Evolutionary conservation across 1,140 invertebrate species (phyloP).

Genomic region (Goniozus legneri): DNA sequence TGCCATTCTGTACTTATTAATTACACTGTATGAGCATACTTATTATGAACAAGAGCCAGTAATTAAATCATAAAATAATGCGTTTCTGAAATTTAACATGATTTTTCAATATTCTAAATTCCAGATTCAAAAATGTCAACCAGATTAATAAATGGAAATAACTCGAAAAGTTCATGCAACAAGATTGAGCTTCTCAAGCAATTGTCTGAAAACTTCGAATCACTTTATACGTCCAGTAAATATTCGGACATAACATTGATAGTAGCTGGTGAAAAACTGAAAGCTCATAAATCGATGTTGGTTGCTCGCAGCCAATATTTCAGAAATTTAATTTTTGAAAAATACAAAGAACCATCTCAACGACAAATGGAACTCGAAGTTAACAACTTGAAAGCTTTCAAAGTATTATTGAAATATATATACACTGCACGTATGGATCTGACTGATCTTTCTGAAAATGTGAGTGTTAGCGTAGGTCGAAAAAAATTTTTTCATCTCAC

Average conservation of each 20-base stretch:
- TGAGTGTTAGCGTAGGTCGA: constrained; percentile 25
- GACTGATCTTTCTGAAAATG: constrained; percentile 67
- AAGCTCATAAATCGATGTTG: constrained; percentile 86
- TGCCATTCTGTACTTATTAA: too few relatives aligned
- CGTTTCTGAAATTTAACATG: too few relatives aligned
- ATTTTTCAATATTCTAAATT: too few relatives aligned
- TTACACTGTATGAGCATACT: too few relatives aligned
- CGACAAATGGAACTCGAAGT: constrained; percentile 80
- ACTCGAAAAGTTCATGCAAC: constrained; percentile 9
- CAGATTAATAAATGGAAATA: too few relatives aligned
- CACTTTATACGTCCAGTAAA: constrained; percentile 79
- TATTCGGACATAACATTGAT: constrained; percentile 89
- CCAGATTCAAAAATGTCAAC: constrained; percentile 24
- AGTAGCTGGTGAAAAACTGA: constrained; percentile 79
- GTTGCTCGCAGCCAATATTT: constrained; percentile 95
- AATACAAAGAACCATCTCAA: constrained; percentile 80
- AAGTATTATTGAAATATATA: constrained; percentile 88
- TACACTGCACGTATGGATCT: constrained; percentile 90
- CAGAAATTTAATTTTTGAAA: constrained; percentile 84
- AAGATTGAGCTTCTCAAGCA: constrained; percentile 21
- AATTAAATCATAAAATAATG: too few relatives aligned
- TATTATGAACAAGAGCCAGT: too few relatives aligned
- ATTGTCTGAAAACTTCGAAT: constrained; percentile 56
- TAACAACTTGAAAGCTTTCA: constrained; percentile 85
- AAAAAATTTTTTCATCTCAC: too few relatives aligned